These are phyloP conservation scores for Actias luna DNA, from an alignment of 2,888 invertebrate genomes.

Conservation along the genomic window DNA sequence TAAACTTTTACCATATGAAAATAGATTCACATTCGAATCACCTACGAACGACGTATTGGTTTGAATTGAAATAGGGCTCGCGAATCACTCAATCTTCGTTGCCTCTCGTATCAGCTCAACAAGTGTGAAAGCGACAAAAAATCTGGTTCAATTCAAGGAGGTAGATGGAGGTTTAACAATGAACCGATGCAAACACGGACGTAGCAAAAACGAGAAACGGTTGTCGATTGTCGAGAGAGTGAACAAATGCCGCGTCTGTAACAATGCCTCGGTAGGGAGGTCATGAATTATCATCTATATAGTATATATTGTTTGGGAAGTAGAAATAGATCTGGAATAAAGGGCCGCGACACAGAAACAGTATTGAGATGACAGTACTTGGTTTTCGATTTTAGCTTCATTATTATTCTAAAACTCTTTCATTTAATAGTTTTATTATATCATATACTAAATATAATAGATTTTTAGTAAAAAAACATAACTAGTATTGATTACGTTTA, in stretches of 20 bases:
- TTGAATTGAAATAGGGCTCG: slow-evolving; percentile 14
- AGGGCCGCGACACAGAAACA: background rate
- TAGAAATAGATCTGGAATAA: slow-evolving; percentile 1
- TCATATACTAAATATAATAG: background rate
- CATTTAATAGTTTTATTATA: background rate
- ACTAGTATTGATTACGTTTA: too few relatives aligned
- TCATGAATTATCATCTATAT: slow-evolving; percentile 17
- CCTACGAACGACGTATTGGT: background rate
- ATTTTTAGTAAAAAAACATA: too few relatives aligned
- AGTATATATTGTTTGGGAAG: slow-evolving; percentile 7
- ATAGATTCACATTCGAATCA: slow-evolving; percentile 15
- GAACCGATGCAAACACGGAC: slow-evolving; percentile 56
- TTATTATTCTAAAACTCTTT: background rate
- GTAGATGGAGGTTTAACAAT: slow-evolving; percentile 33
- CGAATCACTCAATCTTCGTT: slow-evolving; percentile 11
- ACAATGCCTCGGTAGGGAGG: slow-evolving; percentile 34
- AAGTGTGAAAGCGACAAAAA: slow-evolving; percentile 44
- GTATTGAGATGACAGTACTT: slow-evolving; percentile 21
- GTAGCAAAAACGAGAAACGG: slow-evolving; percentile 51
- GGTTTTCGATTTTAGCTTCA: slow-evolving; percentile 26
- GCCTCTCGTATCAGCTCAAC: slow-evolving; percentile 31
- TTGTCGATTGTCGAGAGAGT: slow-evolving; percentile 51
- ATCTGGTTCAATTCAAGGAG: slow-evolving; percentile 22
- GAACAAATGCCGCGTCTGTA: slow-evolving; percentile 44
- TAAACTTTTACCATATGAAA: slow-evolving; percentile 8